These are phyloP conservation scores for Rhyacophila brunnea DNA, from an alignment of 1,140 invertebrate species.

Conservation along the genomic window DNA sequence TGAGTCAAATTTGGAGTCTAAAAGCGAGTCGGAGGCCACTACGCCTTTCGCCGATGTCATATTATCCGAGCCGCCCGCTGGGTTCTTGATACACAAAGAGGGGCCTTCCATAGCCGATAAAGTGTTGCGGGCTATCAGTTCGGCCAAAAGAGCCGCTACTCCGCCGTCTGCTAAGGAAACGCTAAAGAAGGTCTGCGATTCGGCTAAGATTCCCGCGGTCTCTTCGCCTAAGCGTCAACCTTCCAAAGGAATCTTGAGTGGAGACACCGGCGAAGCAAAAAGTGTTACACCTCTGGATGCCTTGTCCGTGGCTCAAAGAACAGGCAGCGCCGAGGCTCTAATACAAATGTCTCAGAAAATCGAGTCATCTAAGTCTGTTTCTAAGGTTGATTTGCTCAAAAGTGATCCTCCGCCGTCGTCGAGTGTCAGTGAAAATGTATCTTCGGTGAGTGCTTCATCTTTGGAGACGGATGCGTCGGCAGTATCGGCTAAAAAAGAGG, in stretches of 20 bases:
- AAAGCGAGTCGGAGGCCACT: conserved; percentile 57
- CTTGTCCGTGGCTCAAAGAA: background rate
- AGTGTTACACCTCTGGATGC: background rate
- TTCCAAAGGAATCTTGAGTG: conserved; percentile 3
- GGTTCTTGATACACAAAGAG: conserved; percentile 49
- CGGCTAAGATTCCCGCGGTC: conserved; percentile 9
- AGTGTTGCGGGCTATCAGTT: conserved; percentile 58
- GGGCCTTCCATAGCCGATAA: conserved; percentile 61
- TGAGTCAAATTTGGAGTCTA: conserved; percentile 42
- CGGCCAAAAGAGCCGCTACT: conserved; percentile 49
- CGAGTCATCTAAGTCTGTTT: background rate
- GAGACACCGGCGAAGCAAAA: background rate
- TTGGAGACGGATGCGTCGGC: background rate
- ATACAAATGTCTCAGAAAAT: background rate
- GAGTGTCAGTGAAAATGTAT: background rate
- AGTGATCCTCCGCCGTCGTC: background rate
- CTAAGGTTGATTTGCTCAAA: background rate
- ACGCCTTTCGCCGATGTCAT: conserved; percentile 46
- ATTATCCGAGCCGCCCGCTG: conserved; percentile 48
- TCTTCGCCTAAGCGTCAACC: conserved; percentile 5
- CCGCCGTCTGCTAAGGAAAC: conserved; percentile 44
- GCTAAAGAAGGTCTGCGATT: conserved; percentile 34
- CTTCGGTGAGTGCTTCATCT: background rate
- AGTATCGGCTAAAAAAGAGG: conserved; percentile 16
- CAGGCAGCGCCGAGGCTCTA: background rate